Percentiles rank a stretch among this genome's conserved stretches.
Conservation (phyloP, 2,888 invertebrate genomes). For the Seira ritae region DNA sequence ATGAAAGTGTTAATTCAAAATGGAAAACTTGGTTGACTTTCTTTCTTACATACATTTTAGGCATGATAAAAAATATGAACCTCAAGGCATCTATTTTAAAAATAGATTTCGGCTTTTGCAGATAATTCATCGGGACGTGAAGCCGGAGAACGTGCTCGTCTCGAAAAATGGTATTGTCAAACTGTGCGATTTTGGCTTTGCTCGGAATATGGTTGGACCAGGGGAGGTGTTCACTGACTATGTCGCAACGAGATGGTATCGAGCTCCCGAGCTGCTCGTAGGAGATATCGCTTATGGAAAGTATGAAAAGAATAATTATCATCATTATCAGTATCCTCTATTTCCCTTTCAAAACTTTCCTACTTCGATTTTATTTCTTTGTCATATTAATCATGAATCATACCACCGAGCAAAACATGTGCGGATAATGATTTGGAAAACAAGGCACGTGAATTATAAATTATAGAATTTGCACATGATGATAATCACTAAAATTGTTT, state of each 20-base stretch:
- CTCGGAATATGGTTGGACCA: slow-evolving; percentile 79
- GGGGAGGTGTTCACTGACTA: slow-evolving; percentile 92
- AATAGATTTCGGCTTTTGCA: slow-evolving; percentile 74
- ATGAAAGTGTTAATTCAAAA: slow-evolving; percentile 44
- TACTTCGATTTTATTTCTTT: no score
- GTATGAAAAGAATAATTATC: slow-evolving; percentile 49
- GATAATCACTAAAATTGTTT: no score
- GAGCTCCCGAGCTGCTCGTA: slow-evolving; percentile 90
- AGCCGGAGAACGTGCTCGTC: slow-evolving; percentile 92
- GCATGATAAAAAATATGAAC: no score
- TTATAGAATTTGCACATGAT: no score
- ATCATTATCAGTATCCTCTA: no score
- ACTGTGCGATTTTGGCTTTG: slow-evolving; percentile 94
- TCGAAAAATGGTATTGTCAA: slow-evolving; percentile 88
- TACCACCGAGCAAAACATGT: no score
- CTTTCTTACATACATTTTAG: no score
- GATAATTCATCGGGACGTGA: slow-evolving; percentile 92
- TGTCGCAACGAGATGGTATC: slow-evolving; percentile 93
- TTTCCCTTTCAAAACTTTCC: no score
- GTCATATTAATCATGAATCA: no score
- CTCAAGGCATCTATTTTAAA: no score
- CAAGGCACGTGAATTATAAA: no score
- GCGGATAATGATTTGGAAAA: no score
- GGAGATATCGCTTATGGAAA: slow-evolving; percentile 76
- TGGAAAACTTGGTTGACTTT: slow-evolving; percentile 7